These are phyloP conservation scores for Pygathrix nemaeus DNA, from an alignment of 2,113 vertebrate genomes.

Conservation along the genomic window DNA sequence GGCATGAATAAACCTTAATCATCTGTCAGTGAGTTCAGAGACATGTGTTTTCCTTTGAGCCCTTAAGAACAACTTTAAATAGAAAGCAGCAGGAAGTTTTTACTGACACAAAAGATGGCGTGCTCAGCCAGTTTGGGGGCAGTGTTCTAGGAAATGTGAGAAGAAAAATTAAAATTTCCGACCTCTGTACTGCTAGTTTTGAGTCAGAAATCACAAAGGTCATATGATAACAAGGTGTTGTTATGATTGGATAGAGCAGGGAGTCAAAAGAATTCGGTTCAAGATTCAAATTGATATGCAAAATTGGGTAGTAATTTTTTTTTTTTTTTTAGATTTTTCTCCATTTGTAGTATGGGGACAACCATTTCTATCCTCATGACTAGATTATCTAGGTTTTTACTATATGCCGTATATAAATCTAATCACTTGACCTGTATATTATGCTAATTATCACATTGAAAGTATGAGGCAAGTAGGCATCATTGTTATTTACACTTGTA, in stretches of 20 bases:
- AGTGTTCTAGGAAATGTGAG: neutral
- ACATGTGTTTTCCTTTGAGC: neutral
- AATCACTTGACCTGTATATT: neutral
- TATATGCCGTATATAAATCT: neutral
- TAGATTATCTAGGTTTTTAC: neutral
- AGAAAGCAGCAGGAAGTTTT: neutral
- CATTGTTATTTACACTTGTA: neutral
- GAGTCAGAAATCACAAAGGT: neutral
- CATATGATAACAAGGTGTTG: neutral
- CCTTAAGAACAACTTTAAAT: neutral
- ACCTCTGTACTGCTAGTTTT: no score
- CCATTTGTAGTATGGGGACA: neutral
- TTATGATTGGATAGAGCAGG: neutral
- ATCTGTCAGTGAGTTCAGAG: neutral
- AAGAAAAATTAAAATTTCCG: neutral
- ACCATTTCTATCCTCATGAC: neutral
- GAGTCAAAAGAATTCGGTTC: neutral
- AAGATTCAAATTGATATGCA: neutral
- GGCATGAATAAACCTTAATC: neutral
- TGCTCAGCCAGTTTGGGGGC: neutral
- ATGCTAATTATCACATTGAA: neutral
- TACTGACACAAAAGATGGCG: neutral
- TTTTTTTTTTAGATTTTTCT: neutral
- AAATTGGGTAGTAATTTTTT: neutral
- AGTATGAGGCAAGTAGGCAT: no score